Evolutionary conservation across 2,113 vertebrate species (phyloP).

Genomic region (Alligator mississippiensis): DNA sequence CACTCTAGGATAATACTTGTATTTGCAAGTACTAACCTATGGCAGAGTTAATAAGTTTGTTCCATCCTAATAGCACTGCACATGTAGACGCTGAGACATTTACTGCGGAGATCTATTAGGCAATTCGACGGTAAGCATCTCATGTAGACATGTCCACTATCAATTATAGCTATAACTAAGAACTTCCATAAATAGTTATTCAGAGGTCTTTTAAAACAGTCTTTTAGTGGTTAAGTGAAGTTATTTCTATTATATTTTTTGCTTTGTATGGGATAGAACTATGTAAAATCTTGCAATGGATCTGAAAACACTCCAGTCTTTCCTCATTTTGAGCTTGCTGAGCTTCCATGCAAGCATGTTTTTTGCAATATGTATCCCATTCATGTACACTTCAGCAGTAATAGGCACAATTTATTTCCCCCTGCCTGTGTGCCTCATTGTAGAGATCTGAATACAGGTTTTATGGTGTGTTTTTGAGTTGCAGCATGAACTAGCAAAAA

Average conservation of each 20-base stretch:
- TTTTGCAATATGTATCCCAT: neutral
- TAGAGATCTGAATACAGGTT: constrained; percentile 10
- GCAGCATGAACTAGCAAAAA: constrained; percentile 43
- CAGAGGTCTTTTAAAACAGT: constrained; percentile 9
- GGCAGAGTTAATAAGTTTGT: no score
- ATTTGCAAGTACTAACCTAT: no score
- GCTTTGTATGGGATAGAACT: neutral
- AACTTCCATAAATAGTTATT: constrained; percentile 50
- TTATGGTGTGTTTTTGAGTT: constrained; percentile 23
- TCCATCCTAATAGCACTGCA: no score
- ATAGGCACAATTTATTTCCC: neutral
- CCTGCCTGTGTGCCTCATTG: neutral
- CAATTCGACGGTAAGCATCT: no score
- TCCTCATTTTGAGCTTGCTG: neutral
- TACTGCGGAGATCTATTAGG: no score
- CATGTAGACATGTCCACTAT: neutral
- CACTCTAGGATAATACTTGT: no score
- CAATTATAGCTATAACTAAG: constrained; percentile 44
- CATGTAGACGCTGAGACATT: no score
- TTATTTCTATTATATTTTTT: constrained; percentile 24
- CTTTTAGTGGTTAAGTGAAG: constrained; percentile 41
- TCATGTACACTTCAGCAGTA: neutral
- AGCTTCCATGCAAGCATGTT: neutral
- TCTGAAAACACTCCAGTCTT: constrained; percentile 4
- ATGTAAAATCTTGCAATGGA: neutral